Percentiles rank a stretch among this genome's conserved stretches.
Conservation (phyloP, 2,888 invertebrate species). For the Leptinotarsa tumamoca region DNA sequence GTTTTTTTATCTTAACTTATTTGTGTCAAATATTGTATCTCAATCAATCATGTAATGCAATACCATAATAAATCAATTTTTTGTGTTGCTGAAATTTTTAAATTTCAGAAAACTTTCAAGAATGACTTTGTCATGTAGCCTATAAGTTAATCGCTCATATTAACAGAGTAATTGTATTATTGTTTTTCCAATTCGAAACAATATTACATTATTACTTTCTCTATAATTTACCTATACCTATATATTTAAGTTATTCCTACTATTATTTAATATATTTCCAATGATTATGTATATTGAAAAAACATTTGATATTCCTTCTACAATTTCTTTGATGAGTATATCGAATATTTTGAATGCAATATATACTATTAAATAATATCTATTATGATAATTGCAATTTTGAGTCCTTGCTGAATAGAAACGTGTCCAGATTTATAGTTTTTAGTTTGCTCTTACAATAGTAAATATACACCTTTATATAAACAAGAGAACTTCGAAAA, state of each 20-base stretch:
- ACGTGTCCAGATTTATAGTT: conserved; percentile 19
- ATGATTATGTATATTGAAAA: conserved; percentile 4
- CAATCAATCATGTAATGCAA: not conserved
- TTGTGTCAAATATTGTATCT: too few relatives aligned
- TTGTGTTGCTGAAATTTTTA: conserved; percentile 1
- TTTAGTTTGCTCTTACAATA: conserved; percentile 9
- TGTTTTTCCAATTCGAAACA: not conserved
- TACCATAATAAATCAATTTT: not conserved
- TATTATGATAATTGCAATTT: conserved; percentile 2
- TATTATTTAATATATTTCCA: conserved; percentile 12
- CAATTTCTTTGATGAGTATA: not conserved
- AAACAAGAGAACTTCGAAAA: conserved; percentile 9
- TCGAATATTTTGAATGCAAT: not conserved
- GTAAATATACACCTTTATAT: not conserved
- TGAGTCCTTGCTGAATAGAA: conserved; percentile 1
- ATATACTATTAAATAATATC: conserved; percentile 6
- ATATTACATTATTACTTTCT: conserved; percentile 11
- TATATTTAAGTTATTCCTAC: conserved; percentile 14
- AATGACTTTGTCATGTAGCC: not conserved
- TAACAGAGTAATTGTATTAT: conserved; percentile 6
- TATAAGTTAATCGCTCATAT: conserved; percentile 6
- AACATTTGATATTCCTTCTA: not conserved
- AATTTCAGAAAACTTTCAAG: not conserved
- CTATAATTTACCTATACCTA: not conserved
- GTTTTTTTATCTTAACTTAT: not conserved